A percentile compares a stretch with the other conserved stretches of the same genome.
Conservation (phyloP, 2,888 invertebrate genomes). For the Cataglyphis rosenhaueri region DNA sequence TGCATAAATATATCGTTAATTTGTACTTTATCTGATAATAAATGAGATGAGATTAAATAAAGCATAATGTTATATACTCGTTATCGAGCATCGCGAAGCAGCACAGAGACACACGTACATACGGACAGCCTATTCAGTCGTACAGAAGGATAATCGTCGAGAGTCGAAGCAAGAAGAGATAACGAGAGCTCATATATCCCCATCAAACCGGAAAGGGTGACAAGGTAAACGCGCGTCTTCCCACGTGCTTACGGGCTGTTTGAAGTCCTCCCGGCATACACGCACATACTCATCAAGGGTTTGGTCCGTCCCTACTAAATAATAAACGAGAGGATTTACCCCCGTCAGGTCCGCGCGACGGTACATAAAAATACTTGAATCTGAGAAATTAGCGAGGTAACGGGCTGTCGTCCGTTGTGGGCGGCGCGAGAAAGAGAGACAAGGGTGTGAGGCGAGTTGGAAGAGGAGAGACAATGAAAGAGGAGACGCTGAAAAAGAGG, state of each 20-base stretch:
- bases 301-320: constrained; percentile 80
- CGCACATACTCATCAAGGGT: constrained; percentile 29
- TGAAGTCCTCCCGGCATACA: constrained; percentile 30
- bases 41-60: constrained; percentile 24
- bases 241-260: constrained; percentile 42
- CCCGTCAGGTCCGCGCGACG: constrained; percentile 78
- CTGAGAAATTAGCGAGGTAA: constrained; percentile 85
- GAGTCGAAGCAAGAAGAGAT: constrained; percentile 74
- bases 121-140: constrained; percentile 55
- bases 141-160: constrained; percentile 70
- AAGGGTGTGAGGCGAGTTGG: constrained; percentile 46
- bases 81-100: constrained; percentile 20
- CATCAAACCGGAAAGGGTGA: constrained; percentile 67
- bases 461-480: constrained; percentile 45
- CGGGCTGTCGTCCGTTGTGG: constrained; percentile 75
- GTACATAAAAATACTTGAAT: constrained; percentile 85
- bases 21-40: neutral
- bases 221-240: constrained; percentile 66
- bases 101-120: neutral
- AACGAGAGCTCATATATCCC: constrained; percentile 66
- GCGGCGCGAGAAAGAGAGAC: constrained; percentile 53
- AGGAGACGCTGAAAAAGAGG: constrained; percentile 64
- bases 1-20: neutral
- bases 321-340: constrained; percentile 85
- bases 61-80: constrained; percentile 26